Evolutionary conservation across 1,140 invertebrate genomes (phyloP), one percentile per base, ranked within the genome.

Genomic region (Calephelis nemesis): DNA sequence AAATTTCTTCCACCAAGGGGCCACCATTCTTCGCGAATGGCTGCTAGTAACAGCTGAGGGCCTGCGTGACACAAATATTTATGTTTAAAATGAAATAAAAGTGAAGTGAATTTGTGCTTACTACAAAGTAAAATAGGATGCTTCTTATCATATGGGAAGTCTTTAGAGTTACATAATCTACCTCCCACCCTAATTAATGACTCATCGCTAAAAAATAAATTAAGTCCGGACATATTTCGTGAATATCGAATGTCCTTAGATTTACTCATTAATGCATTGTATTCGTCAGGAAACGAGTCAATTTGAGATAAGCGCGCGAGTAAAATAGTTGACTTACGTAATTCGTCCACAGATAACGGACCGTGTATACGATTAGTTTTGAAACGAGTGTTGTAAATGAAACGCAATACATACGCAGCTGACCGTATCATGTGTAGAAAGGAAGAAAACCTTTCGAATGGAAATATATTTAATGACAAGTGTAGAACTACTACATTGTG

Each of bases 31-130:
- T 67, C 67, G 63, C 69, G 15, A 19, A 19, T 67, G 62, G 39
- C 63, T 5, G 63, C 60, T 49, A 69, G 60, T 13, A 73, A 54
- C 11, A 67, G 15, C 62, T 73, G 71, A 11, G 67, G 71, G 4
- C 60, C 65, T 8, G 68, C 68, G n/a, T 76, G 75, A 15, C 74
- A 63, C 52, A 71, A 63, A 19, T 48, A 19, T 13, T 63, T 62
- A 49, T 77, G 73, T 58, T 75, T 62, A 45, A 70, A 42, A 13
- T 62, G 47, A 72, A 76, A 74, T 15, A 78, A 48, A 40, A 78
- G 54, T 13, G 50, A 30, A 19, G 71, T 74, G 50, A 75, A 65
- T 10, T 15, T 54, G 47, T 77, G 74, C 65, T 70, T 72, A 50
- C 52, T 62, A 62, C 71, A 75, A 11, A 77, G 49, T 40, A 77